phyloP scores from a whole-genome alignment of 2,113 vertebrate genomes.

The Clarias batrachus region DNA sequence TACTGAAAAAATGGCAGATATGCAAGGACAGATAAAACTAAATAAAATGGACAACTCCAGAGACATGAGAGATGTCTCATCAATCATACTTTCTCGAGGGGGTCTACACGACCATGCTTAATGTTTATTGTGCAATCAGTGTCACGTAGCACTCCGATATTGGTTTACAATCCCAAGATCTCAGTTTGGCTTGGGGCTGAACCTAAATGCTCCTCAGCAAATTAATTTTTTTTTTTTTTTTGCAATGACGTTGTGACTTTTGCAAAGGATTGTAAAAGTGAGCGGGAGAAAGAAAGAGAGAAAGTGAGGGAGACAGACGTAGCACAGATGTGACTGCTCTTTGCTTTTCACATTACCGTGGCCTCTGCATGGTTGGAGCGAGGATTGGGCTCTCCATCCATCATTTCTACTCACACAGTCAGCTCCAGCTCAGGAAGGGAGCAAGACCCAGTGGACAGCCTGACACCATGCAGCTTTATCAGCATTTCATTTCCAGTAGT shows the following conservation, averaged over 20 bases:
- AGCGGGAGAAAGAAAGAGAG: conserved; percentile 8
- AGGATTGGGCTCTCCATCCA: conserved; percentile 44
- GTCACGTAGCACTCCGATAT: conserved; percentile 67
- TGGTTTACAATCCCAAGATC: conserved; percentile 67
- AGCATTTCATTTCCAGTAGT: conserved; percentile 58
- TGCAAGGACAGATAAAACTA: conserved; percentile 16
- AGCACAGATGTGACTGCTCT: conserved; percentile 54
- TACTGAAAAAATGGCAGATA: conserved; percentile 32
- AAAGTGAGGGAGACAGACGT: conserved; percentile 41
- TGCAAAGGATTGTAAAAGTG: conserved; percentile 26
- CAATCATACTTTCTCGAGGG: conserved; percentile 67
- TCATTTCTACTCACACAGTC: conserved; percentile 42
- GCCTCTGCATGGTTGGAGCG: conserved; percentile 41
- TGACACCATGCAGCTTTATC: conserved; percentile 49
- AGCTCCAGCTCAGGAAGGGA: conserved; percentile 36
- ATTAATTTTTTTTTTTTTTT: conserved; percentile 69
- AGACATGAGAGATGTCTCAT: conserved; percentile 60
- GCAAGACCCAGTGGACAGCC: conserved; percentile 35
- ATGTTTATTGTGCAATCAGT: conserved; percentile 68
- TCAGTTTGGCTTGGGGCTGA: conserved; percentile 63
- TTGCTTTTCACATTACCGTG: conserved; percentile 53
- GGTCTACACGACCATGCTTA: conserved; percentile 64
- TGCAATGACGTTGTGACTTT: conserved; percentile 64
- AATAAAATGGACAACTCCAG: conserved; percentile 12
- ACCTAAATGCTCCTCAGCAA: conserved; percentile 70